phyloP scores from a whole-genome alignment of 2,113 vertebrate species.

The Oryzias woworae region DNA sequence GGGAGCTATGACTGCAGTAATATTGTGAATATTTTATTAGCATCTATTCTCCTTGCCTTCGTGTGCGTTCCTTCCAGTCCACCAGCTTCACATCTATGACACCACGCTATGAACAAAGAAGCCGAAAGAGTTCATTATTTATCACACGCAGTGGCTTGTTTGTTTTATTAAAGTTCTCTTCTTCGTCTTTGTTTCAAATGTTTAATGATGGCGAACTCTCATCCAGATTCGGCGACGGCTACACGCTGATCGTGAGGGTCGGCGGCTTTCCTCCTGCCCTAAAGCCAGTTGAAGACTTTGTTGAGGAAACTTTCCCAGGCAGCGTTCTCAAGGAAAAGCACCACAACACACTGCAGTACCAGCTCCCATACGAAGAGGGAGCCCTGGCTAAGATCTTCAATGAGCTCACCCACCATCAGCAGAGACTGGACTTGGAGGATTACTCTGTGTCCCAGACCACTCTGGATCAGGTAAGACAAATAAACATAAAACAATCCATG shows the following conservation, averaged over 20 bases:
- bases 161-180: conserved; percentile 5
- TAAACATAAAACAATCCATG: background rate
- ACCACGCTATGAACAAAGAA: conserved; percentile 6
- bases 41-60: conserved; percentile 8
- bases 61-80: background rate
- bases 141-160: conserved; percentile 1
- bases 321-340: conserved; percentile 94
- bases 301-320: conserved; percentile 85
- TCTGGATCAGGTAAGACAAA: conserved; percentile 88
- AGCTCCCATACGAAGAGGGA: conserved; percentile 83
- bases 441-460: conserved; percentile 99
- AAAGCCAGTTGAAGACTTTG: conserved; percentile 87
- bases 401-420: conserved; percentile 86
- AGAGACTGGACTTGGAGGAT: conserved; percentile 88
- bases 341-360: conserved; percentile 94
- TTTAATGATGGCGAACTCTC: background rate
- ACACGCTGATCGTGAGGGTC: conserved; percentile 90
- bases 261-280: conserved; percentile 81
- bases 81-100: background rate
- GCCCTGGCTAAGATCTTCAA: conserved; percentile 91
- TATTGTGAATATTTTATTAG: conserved; percentile 7
- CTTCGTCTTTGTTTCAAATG: background rate
- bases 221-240: conserved; percentile 94
- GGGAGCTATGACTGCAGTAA: conserved; percentile 37
- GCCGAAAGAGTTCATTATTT: conserved; percentile 19